Evolutionary conservation across 2,113 vertebrate species (phyloP), one percentile per base, ranked within the genome.

Genomic region (Chloropsis cyanopogon): DNA sequence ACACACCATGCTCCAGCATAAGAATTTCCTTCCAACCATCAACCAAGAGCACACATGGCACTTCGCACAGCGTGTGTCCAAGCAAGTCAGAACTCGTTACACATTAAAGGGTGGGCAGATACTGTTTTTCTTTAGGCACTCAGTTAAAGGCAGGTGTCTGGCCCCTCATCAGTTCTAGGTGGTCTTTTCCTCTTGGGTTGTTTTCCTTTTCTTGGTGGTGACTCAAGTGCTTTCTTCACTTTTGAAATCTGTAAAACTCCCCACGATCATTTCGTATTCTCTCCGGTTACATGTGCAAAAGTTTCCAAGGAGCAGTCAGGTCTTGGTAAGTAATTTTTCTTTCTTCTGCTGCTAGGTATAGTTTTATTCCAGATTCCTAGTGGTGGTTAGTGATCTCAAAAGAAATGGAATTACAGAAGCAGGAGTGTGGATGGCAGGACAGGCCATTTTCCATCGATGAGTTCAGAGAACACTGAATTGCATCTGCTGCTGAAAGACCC

Each of bases 101-200:
- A 80, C 93, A 85, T 95, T 91, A 90, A 96, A 94, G 37, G 31
- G 15, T 71, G 81, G 29, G 44, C 71, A 83, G 92, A 50, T 70
- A 82, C 63, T 95, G 81, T 93, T 96, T 96, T 97, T 94, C 88
- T 95, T 93, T 96, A 95, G 90, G 54, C 76, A 93, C 83, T 96
- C 95, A 92, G n/a, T 96, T 96, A 94, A 94, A 96, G 90, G 71
- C 88, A 95, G 94, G 95, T 97, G 95, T 91, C 93, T 96, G 92
- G 90, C 50, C 47, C 76, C 73, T 97, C 92, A 86, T 95, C 96
- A 92, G 82, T n/a, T 90, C 92, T 90, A 96, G 97, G 95, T 97
- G 95, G 93, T 96, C 95, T 93, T 94, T 96, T 95, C 72, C 87
- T 96, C 53, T 56, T 78, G 35, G 29, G 78, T 66, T 96, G 75